Percentiles rank a stretch among this genome's conserved stretches.
These are phyloP conservation scores for Astur gentilis DNA, from an alignment of 2,113 vertebrate genomes.

Conservation along the genomic window DNA sequence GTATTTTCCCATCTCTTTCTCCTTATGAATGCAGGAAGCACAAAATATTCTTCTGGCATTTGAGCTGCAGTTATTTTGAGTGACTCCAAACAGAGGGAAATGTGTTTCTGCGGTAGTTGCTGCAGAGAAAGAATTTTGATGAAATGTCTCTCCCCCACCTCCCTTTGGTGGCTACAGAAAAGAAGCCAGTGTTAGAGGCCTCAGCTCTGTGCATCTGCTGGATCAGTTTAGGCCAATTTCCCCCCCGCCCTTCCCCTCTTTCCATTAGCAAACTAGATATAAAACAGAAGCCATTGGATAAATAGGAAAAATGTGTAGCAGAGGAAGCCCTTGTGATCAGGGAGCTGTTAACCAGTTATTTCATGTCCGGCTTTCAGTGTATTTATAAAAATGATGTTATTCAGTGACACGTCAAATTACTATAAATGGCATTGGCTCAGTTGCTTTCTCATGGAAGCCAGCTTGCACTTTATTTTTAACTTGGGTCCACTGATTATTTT, in stretches of 20 bases:
- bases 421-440: slow-evolving; percentile 56
- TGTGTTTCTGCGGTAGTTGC: slow-evolving; percentile 58
- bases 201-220: slow-evolving; percentile 57
- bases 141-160: slow-evolving; percentile 48
- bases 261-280: slow-evolving; percentile 71
- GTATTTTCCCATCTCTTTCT: slow-evolving; percentile 28
- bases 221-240: slow-evolving; percentile 58
- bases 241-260: neutral
- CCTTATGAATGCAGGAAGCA: slow-evolving; percentile 7
- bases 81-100: slow-evolving; percentile 49
- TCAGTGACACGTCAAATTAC: slow-evolving; percentile 54
- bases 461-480: slow-evolving; percentile 47
- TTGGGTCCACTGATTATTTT: slow-evolving; percentile 5
- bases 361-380: slow-evolving; percentile 62
- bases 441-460: slow-evolving; percentile 47
- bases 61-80: slow-evolving; percentile 51
- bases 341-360: slow-evolving; percentile 71
- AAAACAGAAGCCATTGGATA: slow-evolving; percentile 68
- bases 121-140: slow-evolving; percentile 54
- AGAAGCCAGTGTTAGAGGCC: slow-evolving; percentile 62
- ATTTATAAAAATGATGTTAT: slow-evolving; percentile 69
- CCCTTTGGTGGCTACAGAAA: slow-evolving; percentile 59
- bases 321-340: slow-evolving; percentile 67
- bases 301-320: slow-evolving; percentile 71
- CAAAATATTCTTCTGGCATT: slow-evolving; percentile 58